Evolutionary conservation across 2,888 invertebrate genomes (phyloP), one percentile per base, ranked within the genome.

Genomic region (Hirtodrosophila cameraria): DNA sequence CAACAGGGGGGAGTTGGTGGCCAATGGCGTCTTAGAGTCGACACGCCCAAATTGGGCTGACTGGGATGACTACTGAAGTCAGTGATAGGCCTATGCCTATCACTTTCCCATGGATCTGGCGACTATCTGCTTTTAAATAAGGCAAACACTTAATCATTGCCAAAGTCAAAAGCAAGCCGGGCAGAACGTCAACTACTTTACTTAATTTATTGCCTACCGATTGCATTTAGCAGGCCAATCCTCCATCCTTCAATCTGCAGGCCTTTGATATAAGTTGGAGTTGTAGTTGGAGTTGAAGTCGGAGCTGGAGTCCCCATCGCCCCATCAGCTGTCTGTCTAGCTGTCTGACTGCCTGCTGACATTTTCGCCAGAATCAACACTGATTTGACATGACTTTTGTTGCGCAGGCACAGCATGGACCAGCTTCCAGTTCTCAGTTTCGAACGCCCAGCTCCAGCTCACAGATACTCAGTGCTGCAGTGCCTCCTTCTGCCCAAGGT

Each of bases 381-480:
- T 85, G 81, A 85, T 81, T 85, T 85, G 82, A 82, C 82, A 82
- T 79, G 85, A 81, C 81, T 81, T 81, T 82, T 76, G 85, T 78
- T 73, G 79, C 79, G 62, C 63, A 59, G 46, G 53, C 69, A 64
- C 78, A 78, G 81, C 85, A 65, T 70, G 57, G 52, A 67, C 59
- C 79, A 78, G 79, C 66, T 64, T 61, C 64, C 49, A 62, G 58
- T 57, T 61, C 42, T 35, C 48, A 54, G 52, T 58, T 66, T 35
- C 52, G 52, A 28, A n/a, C 33, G 36, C 15, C 9, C 49, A 46
- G 61, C 30, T 23, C 20, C 30, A 27, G 31, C 35, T 36, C 46
- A 20, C 3, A 20, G 18, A 20, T 20, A 3, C 18, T 20, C 15
- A 41, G 25, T 50, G 55, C 36, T 61, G 54, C 68, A 57, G 55